phyloP scores from a whole-genome alignment of 2,113 vertebrate species.

The Platichthys flesus region DNA sequence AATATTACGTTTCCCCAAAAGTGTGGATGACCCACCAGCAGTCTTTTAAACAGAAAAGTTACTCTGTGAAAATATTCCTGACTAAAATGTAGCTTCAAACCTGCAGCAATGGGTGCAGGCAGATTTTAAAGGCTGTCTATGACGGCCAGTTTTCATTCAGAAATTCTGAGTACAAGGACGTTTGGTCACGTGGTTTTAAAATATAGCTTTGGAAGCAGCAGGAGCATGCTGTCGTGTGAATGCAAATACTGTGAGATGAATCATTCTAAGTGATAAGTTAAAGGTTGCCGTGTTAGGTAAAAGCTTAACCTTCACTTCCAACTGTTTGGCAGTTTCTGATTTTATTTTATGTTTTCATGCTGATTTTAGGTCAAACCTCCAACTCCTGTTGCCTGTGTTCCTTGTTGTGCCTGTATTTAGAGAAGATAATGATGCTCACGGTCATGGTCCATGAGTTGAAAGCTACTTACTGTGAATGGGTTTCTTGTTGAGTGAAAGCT shows the following conservation, averaged over 20 bases:
- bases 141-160: not conserved
- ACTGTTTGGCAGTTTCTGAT: constrained; percentile 7
- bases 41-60: constrained; percentile 16
- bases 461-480: constrained; percentile 67
- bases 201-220: constrained; percentile 42
- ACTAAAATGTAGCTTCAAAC: not conserved
- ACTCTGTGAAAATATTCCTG: constrained; percentile 9
- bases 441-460: constrained; percentile 47
- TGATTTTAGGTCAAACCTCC: constrained; percentile 27
- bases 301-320: constrained; percentile 9
- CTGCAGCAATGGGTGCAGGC: not conserved
- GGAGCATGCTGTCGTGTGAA: constrained; percentile 17
- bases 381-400: constrained; percentile 29
- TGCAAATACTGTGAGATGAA: constrained; percentile 61
- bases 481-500: constrained; percentile 14
- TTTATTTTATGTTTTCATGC: not conserved
- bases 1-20: not conserved
- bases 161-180: not conserved
- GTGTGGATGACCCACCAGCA: constrained; percentile 19
- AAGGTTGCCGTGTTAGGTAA: too few species aligned
- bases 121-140: not conserved
- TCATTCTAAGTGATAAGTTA: constrained; percentile 22
- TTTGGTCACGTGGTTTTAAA: constrained; percentile 1
- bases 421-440: constrained; percentile 48
- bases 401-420: constrained; percentile 55